Base-by-base conservation (phyloP, 2,797 vertebrate species). In the Esox masquinongy region DNA sequence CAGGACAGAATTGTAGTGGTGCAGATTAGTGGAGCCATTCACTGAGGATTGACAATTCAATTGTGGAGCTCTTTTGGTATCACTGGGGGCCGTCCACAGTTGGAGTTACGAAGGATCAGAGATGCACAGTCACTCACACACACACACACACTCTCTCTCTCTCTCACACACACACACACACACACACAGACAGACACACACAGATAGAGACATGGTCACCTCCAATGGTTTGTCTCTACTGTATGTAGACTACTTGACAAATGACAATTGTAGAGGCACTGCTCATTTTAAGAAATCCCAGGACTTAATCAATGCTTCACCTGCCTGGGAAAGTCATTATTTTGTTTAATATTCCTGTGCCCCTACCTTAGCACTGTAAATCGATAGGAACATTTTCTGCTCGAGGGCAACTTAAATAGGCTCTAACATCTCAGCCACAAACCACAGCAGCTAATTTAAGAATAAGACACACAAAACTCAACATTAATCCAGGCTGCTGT, bases 191-290 rank as follows among this genome's bases (percentile, higher is more conserved):
- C 50, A 53, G 2, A 53, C 14, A 53, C 50, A 19, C 66, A 50
- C 68, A 43, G 9, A 26, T 2, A 50, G 3, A 29, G n/a, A 19
- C 24, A 15, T 81, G 81, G 82, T 72, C 85, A 75, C 56, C 3
- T 61, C 22, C 4, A 22, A 24, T 61, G n/a, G 56, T 59, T 24
- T 59, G 22, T 59, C 56, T 59, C 56, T 0, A 39, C 36, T 39
- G 36, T 19, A n/a, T 19, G 51, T 53, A 53, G 19, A 53, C 51
- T 17, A 2, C 1, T 59, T 59, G 56, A 24, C 56, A n/a, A 24
- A 59, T 24, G n/a, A 59, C 53, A 59, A 59, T 59, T n/a, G 16
- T 59, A 59, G n/a, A 59, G 53, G 11, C 56, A 61, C n/a, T 26
- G 56, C 3, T 61, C 8, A 24, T 11, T 4, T 11, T 12, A 22